These are phyloP conservation scores for Eupithecia abbreviata DNA, from an alignment of 2,888 invertebrate species.

Conservation along the genomic window DNA sequence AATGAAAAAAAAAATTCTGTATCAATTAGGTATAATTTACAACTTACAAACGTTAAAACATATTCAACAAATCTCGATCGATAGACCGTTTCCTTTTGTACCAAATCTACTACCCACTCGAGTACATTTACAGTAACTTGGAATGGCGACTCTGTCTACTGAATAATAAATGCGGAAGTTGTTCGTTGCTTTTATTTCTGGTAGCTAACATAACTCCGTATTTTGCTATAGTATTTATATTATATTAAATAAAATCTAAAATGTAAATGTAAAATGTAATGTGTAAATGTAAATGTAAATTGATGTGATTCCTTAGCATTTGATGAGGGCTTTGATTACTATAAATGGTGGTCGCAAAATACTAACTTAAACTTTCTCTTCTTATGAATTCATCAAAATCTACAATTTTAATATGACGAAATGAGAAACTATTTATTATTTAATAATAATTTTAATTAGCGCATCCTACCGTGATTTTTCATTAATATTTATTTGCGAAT, in stretches of 20 bases:
- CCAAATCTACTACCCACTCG: slow-evolving; percentile 64
- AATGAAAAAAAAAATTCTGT: too few species aligned
- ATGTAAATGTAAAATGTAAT: too few species aligned
- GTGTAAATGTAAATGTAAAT: too few species aligned
- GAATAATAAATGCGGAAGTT: slow-evolving; percentile 73
- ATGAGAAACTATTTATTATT: background rate
- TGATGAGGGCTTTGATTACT: background rate
- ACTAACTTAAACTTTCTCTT: background rate
- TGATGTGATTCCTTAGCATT: background rate
- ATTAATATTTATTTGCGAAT: background rate
- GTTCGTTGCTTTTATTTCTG: slow-evolving; percentile 63
- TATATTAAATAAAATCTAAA: too few species aligned
- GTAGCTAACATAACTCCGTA: slow-evolving; percentile 41
- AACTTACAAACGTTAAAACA: background rate
- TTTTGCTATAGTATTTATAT: background rate
- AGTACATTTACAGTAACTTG: slow-evolving; percentile 61
- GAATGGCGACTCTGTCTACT: slow-evolving; percentile 69
- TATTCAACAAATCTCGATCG: slow-evolving; percentile 38
- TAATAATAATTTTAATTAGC: background rate
- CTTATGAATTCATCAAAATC: background rate
- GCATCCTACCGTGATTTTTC: background rate
- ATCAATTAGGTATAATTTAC: too few species aligned
- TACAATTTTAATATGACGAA: background rate
- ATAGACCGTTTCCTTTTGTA: slow-evolving; percentile 54
- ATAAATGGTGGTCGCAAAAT: background rate